Percentiles rank a stretch among this genome's conserved stretches.
These are phyloP conservation scores for Heliangelus exortis DNA, from an alignment of 2,797 vertebrate genomes.

Conservation along the genomic window DNA sequence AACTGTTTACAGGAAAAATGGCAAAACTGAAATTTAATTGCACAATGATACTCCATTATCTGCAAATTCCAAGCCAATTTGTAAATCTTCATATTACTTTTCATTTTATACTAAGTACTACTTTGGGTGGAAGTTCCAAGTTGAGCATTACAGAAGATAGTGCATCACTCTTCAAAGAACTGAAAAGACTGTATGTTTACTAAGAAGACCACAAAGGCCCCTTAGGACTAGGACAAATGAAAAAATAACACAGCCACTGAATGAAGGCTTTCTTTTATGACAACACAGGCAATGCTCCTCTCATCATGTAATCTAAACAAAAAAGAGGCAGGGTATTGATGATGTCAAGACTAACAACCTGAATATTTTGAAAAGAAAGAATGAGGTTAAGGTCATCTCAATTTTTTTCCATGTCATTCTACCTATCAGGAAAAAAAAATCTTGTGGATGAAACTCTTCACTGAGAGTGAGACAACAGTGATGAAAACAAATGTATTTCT, in stretches of 20 bases:
- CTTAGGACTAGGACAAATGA: background rate
- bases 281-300: background rate
- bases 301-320: rapidly evolving
- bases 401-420: background rate
- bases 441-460: background rate
- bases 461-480: background rate
- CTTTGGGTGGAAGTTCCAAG: background rate
- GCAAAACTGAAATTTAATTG: background rate
- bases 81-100: background rate
- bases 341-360: background rate
- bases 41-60: background rate
- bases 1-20: background rate
- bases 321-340: background rate
- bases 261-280: background rate
- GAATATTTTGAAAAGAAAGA: background rate
- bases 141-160: background rate
- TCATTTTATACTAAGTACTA: background rate
- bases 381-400: background rate
- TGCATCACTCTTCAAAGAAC: background rate
- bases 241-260: background rate
- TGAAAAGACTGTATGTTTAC: background rate
- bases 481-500: background rate
- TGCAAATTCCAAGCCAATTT: background rate
- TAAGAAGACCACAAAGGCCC: background rate
- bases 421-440: background rate